phyloP scores from a whole-genome alignment of 2,113 vertebrate genomes.

The Catagonus wagneri region DNA sequence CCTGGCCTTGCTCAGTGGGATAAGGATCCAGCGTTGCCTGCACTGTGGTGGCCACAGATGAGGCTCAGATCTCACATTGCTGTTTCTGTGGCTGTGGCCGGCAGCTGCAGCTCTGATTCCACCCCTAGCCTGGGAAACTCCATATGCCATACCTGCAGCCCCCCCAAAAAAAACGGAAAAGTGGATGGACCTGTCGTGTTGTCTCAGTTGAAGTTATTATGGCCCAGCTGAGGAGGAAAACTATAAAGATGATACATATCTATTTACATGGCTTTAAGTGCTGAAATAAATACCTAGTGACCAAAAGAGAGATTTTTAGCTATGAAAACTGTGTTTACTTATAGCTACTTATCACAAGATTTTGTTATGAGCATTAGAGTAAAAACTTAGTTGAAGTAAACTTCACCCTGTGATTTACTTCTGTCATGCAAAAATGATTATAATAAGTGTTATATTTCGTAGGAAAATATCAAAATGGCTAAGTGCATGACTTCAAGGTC shows the following conservation, averaged over 20 bases:
- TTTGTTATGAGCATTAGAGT: background rate
- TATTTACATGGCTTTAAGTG: background rate
- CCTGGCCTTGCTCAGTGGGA: no score
- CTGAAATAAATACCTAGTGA: background rate
- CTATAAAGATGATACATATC: background rate
- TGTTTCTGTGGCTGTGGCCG: no score
- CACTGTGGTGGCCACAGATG: no score
- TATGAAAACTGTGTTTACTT: constrained; percentile 37
- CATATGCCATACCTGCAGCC: no score
- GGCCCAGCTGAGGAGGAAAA: background rate
- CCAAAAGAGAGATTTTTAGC: constrained; percentile 11
- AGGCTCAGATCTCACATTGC: no score
- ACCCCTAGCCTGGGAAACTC: no score
- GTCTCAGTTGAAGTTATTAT: background rate
- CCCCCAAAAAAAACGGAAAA: background rate
- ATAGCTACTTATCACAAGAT: background rate
- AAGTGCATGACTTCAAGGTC: background rate
- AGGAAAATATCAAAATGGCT: background rate
- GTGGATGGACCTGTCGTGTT: background rate
- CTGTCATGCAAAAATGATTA: background rate
- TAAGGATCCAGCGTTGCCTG: no score
- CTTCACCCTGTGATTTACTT: background rate
- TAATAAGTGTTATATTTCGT: background rate
- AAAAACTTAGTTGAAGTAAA: constrained; percentile 2
- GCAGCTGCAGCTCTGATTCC: no score